A percentile compares a stretch with the other conserved stretches of the same genome.
Conservation (phyloP, 2,888 invertebrate genomes). For the Cephus spinipes region DNA sequence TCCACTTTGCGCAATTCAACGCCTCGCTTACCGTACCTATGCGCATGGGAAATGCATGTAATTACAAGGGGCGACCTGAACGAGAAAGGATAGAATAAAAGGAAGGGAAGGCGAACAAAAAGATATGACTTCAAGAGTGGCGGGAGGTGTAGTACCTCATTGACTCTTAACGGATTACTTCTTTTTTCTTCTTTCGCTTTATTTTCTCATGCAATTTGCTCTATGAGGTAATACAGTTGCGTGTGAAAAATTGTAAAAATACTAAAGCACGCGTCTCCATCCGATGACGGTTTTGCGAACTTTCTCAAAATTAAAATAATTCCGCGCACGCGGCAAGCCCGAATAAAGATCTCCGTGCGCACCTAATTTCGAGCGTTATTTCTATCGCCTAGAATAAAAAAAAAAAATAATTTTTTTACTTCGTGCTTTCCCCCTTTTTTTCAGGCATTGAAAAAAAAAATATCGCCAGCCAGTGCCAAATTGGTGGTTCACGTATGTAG, state of each 20-base stretch:
- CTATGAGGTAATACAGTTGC: neutral
- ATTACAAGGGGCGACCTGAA: neutral
- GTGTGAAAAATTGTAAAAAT: neutral
- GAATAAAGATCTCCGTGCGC: too few relatives aligned
- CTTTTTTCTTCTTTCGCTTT: neutral
- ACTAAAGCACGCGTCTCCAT: neutral
- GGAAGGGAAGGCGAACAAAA: neutral
- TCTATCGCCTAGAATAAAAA: neutral
- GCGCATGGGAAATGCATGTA: neutral
- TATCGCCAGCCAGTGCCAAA: neutral
- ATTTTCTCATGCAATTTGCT: neutral
- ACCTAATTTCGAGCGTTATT: too few relatives aligned
- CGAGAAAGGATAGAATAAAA: neutral
- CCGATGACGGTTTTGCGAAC: neutral
- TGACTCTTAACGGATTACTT: neutral
- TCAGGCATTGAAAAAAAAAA: neutral
- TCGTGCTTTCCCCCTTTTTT: neutral
- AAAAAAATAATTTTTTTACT: neutral
- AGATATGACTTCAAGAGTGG: neutral
- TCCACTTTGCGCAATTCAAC: neutral
- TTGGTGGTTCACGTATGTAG: neutral
- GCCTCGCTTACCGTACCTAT: neutral
- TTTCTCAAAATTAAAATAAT: too few relatives aligned
- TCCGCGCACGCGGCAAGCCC: too few relatives aligned
- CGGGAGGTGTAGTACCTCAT: neutral